phyloP scores from a whole-genome alignment of 2,888 invertebrate species.

The Nineta flava region DNA sequence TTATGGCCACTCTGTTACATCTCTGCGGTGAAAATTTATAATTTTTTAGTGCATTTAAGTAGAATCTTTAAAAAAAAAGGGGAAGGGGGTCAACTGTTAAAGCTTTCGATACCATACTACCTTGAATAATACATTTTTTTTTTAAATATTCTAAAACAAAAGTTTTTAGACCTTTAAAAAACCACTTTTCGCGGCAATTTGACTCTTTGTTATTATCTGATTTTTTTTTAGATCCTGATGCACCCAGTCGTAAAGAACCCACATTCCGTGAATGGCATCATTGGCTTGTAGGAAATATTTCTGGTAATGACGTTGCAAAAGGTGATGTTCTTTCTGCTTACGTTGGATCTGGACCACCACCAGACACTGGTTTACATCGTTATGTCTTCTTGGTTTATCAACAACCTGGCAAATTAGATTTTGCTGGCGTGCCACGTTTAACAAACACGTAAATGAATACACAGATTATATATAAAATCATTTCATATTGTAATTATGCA shows the following conservation, averaged over 20 bases:
- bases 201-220: no score
- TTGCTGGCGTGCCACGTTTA: conserved; percentile 29
- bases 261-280: conserved; percentile 78
- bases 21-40: no score
- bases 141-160: no score
- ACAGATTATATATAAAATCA: no score
- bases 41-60: no score
- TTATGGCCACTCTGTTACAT: no score
- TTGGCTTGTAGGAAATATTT: conserved; percentile 80
- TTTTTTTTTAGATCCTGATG: conserved; percentile 60
- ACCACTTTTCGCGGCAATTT: not conserved
- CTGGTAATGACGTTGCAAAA: conserved; percentile 44
- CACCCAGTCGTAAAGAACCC: conserved; percentile 68
- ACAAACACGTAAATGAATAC: conserved; percentile 25
- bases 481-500: no score
- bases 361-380: conserved; percentile 46
- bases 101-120: no score
- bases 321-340: conserved; percentile 68
- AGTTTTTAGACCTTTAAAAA: no score
- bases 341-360: conserved; percentile 72
- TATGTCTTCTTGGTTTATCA: conserved; percentile 54
- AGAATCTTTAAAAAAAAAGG: no score
- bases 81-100: no score
- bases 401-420: conserved; percentile 38
- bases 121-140: no score